Base-by-base conservation (phyloP, 2,888 invertebrate species). In the Dromius quadrimaculatus region DNA sequence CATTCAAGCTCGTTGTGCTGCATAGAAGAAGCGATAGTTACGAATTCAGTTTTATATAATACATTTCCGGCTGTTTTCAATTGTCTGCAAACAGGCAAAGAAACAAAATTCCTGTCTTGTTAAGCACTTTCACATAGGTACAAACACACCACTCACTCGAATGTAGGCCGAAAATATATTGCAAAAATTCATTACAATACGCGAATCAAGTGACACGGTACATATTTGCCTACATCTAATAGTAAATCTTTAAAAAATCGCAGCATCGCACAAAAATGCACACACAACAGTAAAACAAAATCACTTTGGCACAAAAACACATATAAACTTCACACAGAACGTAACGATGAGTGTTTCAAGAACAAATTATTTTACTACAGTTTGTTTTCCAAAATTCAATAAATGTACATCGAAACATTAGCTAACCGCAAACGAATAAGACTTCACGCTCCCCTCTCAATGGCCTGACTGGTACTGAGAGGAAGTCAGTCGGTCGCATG, bases 11-110 rank as follows among this genome's bases (percentile, higher is more conserved):
- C 20, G 57, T 59, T 59, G 43, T 59, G 57, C 45, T 68, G 68
- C 68, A 68, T 68, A 43, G 45, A 45, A 59, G 41, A 68, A 68
- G 57, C 57, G 41, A 59, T 68, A 68, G 68, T 68, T 68, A 68
- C 68, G 68, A 59, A 68, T 59, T 68, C 68, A 68, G 59, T 68
- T 68, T 68, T 68, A 68, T 68, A 59, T 59, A 68, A 68, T 45
- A 68, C 68, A 68, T 68, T 59, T 68, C 68, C 68, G 68, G 68
- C 43, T 68, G 43, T 41, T 64, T 68, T 59, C 68, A 68, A 68
- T 68, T 68, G 68, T 68, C 59, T 45, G 59, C 34, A 59, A 45
- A 68, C 62, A 41, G 50, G 68, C 59, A 57, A 43, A 68, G 38
- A 34, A 66, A 59, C 36, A 68, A 15, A 59, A 43, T 32, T 41